These are phyloP conservation scores for Nymphalis io DNA, from an alignment of 1,140 invertebrate genomes.

Conservation along the genomic window DNA sequence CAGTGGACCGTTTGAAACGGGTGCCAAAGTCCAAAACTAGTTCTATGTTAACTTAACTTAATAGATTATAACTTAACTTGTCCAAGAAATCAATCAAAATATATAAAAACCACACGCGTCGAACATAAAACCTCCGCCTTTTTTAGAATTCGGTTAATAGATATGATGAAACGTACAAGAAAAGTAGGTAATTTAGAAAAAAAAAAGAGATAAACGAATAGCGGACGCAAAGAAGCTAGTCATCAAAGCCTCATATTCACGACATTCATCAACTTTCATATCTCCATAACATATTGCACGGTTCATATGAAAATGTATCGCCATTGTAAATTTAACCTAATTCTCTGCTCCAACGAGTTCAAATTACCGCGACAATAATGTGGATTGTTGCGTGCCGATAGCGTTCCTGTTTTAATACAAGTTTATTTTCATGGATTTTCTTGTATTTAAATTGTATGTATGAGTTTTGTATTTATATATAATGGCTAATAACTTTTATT, in stretches of 20 bases:
- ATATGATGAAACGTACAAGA: not conserved
- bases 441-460: not conserved
- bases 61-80: no score
- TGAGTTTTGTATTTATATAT: not conserved
- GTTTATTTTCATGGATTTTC: not conserved
- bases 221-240: slow-evolving; percentile 1
- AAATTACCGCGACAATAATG: slow-evolving; percentile 30
- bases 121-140: no score
- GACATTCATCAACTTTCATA: slow-evolving; percentile 13
- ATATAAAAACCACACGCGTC: no score
- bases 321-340: slow-evolving; percentile 36
- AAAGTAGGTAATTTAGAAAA: not conserved
- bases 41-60: no score
- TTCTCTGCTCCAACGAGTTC: slow-evolving; percentile 34
- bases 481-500: no score
- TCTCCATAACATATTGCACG: slow-evolving; percentile 20
- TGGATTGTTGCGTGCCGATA: slow-evolving; percentile 22
- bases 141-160: not conserved
- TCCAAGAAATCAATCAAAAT: no score
- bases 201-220: not conserved
- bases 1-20: no score
- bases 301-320: slow-evolving; percentile 19
- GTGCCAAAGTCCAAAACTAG: no score
- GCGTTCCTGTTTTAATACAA: not conserved
- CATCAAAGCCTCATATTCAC: slow-evolving; percentile 20